Base-by-base conservation (phyloP, 2,888 invertebrate species). In the Monochamus alternatus region DNA sequence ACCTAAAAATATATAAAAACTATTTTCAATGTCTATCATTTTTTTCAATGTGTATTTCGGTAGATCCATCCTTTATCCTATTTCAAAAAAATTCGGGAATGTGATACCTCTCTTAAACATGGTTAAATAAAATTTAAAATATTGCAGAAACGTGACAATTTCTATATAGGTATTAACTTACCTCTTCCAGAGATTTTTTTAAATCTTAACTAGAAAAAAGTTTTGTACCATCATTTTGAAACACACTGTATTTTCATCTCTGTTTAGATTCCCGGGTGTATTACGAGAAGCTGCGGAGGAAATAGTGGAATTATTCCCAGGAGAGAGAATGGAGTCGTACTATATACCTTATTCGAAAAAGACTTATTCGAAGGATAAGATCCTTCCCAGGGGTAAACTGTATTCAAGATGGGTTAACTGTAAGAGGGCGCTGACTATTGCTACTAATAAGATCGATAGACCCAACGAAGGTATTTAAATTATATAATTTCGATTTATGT, bases 351-450 rank as follows among this genome's bases (percentile, higher is more conserved):
- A 74, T 51, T 31, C 70, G 3, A 63, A 32, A 32, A 68, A 76
- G 30, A 64, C 66, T 10, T 52, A 62, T 43, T 68, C 65, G 0
- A 68, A 58, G 12, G 59, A 30, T 9, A 67, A 59, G 43, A 55
- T 32, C 12, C 58, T 63, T 7, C 68, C 74, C 12, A 71, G 67
- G 32, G 76, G 74, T 14, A 76, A 76, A 44, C 67, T 77, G 10
- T 77, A 77, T 30, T 72, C 74, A 7, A 77, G 74, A 69, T 77
- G 64, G 44, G 67, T 74, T n/a, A 74, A 74, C 44, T 62, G 66
- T 1, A 77, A 77, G 31, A 67, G 77, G 43, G 74, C 64, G 14
- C 31, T 77, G 31, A 62, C 72, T 2, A 47, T 68, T 55, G 72
- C 75, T 0, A 22, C 22, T 22, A 22, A 22, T 22, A 72, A 73